Conservation (phyloP, 1,140 invertebrate genomes). For the Bombus soroeensis region DNA sequence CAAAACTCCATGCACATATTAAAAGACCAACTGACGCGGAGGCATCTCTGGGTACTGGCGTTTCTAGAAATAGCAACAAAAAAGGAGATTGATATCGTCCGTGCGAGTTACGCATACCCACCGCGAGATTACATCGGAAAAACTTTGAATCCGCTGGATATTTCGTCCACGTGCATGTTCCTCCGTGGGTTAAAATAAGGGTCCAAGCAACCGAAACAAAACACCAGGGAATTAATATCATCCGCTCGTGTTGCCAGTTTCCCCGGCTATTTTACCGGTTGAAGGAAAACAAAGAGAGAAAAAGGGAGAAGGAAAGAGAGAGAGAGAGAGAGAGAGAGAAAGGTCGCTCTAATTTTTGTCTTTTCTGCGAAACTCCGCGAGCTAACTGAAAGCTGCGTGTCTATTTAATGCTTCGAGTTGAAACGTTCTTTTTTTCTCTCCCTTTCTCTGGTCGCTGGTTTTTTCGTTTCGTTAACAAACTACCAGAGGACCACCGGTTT, state of each 20-base stretch:
- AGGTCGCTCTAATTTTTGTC: constrained; percentile 4
- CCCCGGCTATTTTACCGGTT: background rate
- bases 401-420: constrained; percentile 11
- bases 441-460: background rate
- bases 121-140: background rate
- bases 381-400: background rate
- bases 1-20: background rate
- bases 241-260: constrained; percentile 2
- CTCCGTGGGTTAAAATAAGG: background rate
- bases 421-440: background rate
- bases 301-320: background rate
- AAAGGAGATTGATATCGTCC: constrained; percentile 14
- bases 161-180: background rate
- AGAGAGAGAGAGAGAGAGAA: background rate
- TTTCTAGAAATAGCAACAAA: background rate
- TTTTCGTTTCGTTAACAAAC: constrained; percentile 8
- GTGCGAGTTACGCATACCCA: background rate
- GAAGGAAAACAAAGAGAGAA: background rate
- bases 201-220: background rate
- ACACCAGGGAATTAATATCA: constrained; percentile 33
- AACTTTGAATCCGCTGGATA: background rate
- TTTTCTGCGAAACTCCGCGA: background rate
- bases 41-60: background rate
- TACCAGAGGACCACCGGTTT: background rate
- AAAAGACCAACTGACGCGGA: background rate